Conservation (phyloP, 2,113 vertebrate species). For the Dasyprocta punctata region DNA sequence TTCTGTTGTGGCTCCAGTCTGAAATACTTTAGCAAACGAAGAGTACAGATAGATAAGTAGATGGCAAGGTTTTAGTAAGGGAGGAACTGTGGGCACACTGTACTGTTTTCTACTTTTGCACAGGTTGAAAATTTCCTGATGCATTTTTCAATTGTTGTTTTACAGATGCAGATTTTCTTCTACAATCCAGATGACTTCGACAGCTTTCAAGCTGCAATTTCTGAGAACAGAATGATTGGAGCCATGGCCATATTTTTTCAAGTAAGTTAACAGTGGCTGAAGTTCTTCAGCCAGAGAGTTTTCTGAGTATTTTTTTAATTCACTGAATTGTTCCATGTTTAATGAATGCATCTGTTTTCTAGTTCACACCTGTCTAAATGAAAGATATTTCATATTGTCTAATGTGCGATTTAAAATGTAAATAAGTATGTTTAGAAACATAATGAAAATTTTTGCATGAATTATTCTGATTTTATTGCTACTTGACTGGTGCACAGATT, state of each 20-base stretch:
- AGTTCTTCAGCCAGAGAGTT: conserved; percentile 80
- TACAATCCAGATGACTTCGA: conserved; percentile 98
- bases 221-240: conserved; percentile 94
- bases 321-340: conserved; percentile 84
- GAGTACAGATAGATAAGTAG: not conserved
- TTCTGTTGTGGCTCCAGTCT: not conserved
- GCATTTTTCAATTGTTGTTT: conserved; percentile 76
- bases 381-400: conserved; percentile 89
- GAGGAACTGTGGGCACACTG: not conserved
- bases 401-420: conserved; percentile 90
- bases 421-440: conserved; percentile 89
- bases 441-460: conserved; percentile 88
- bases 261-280: conserved; percentile 87
- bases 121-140: conserved; percentile 34
- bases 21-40: not conserved
- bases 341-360: conserved; percentile 89
- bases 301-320: conserved; percentile 80
- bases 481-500: conserved; percentile 86
- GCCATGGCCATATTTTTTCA: conserved; percentile 97
- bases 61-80: not conserved
- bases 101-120: not conserved
- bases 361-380: conserved; percentile 88
- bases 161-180: conserved; percentile 99
- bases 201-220: conserved; percentile 94
- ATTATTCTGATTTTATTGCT: conserved; percentile 89